A percentile compares a stretch with the other conserved stretches of the same genome.
Evolutionary conservation across 2,888 invertebrate genomes (phyloP).

Genomic region (Abrostola tripartita): DNA sequence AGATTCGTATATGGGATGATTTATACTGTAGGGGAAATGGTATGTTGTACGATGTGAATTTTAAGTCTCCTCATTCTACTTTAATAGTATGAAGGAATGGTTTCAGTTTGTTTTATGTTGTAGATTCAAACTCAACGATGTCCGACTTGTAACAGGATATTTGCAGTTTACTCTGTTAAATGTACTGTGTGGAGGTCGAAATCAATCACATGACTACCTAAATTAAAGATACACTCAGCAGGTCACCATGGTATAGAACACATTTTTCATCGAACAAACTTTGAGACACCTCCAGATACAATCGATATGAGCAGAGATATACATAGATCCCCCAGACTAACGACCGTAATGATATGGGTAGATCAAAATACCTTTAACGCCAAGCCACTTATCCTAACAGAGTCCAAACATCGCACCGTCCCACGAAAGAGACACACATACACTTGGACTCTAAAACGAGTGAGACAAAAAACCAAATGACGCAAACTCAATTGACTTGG

Average conservation of each 20-base stretch:
- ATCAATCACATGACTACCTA: no score
- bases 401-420: slow-evolving; percentile 36
- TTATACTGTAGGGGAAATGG: neutral
- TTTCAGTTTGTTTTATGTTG: no score
- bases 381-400: slow-evolving; percentile 46
- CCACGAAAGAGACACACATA: slow-evolving; percentile 24
- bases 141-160: no score
- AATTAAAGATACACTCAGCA: no score
- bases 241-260: no score
- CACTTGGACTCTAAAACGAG: slow-evolving; percentile 28
- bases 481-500: slow-evolving; percentile 57
- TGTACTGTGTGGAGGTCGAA: no score
- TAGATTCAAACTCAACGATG: no score
- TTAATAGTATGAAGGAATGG: no score
- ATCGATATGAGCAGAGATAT: slow-evolving; percentile 18
- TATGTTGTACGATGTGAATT: neutral
- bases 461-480: slow-evolving; percentile 50
- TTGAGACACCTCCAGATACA: slow-evolving; percentile 15
- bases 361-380: slow-evolving; percentile 37
- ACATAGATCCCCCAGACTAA: slow-evolving; percentile 9
- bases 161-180: no score
- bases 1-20: neutral
- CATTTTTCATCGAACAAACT: no score
- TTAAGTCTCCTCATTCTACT: neutral
- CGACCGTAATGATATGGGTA: slow-evolving; percentile 13